phyloP scores from a whole-genome alignment of 2,888 invertebrate species.

The Phyllotreta striolata region DNA sequence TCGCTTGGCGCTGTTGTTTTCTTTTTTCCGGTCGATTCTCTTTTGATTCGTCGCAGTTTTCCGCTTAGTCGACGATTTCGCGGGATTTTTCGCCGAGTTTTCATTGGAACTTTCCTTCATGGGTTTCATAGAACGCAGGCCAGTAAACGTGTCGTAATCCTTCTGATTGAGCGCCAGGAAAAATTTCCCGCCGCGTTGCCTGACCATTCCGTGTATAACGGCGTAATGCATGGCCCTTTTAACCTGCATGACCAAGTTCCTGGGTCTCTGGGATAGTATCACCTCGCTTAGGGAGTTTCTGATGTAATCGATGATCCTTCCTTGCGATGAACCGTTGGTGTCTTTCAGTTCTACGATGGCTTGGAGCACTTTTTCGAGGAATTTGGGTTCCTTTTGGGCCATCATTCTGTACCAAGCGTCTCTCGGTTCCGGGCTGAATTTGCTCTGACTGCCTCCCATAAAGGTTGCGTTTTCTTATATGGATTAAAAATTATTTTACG shows the following conservation, averaged over 20 bases:
- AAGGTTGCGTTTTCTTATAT: background rate
- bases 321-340: slow-evolving; percentile 45
- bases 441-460: slow-evolving; percentile 39
- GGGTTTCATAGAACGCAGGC: background rate
- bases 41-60: too few relatives aligned
- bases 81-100: too few relatives aligned
- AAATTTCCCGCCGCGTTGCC: slow-evolving; percentile 43
- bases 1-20: too few relatives aligned
- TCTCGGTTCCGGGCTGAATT: slow-evolving; percentile 36
- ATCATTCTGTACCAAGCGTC: slow-evolving; percentile 41
- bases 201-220: slow-evolving; percentile 45
- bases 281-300: slow-evolving; percentile 33
- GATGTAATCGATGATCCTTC: slow-evolving; percentile 41
- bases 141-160: slow-evolving; percentile 44
- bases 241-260: slow-evolving; percentile 45
- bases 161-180: slow-evolving; percentile 40
- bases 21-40: too few relatives aligned
- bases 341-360: slow-evolving; percentile 50
- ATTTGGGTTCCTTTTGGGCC: slow-evolving; percentile 41
- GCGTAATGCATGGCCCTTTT: slow-evolving; percentile 48
- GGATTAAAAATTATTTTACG: background rate
- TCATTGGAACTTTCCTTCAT: too few relatives aligned
- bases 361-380: slow-evolving; percentile 47
- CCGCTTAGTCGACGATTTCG: too few relatives aligned
- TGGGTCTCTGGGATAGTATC: slow-evolving; percentile 36